Evolutionary conservation across 2,113 vertebrate species (phyloP).

Genomic region (Catharus fuscescens): DNA sequence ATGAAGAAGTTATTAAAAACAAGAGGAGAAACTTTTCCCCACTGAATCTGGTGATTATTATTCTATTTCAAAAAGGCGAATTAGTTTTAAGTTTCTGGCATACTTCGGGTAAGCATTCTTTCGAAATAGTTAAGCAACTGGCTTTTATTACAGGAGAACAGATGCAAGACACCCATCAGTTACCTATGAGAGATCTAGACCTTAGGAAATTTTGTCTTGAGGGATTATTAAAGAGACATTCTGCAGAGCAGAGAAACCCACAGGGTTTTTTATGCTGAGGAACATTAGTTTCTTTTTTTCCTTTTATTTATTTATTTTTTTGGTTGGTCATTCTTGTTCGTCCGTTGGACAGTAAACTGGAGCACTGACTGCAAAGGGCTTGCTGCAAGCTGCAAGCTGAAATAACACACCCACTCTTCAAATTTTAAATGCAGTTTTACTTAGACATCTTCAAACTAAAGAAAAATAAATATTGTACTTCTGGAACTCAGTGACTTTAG

Average conservation of each 20-base stretch:
- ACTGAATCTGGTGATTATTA: not conserved
- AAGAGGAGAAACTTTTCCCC: not conserved
- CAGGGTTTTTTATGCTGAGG: not conserved
- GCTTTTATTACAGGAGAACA: not conserved
- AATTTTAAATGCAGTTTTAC: not conserved
- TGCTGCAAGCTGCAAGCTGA: slow-evolving; percentile 38
- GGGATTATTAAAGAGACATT: not conserved
- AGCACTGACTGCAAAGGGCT: not conserved
- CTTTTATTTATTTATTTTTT: too few species aligned
- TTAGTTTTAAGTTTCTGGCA: not conserved
- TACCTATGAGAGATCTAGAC: not conserved
- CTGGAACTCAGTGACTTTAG: not conserved
- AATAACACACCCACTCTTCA: slow-evolving; percentile 11
- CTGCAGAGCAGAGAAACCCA: not conserved
- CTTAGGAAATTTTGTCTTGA: not conserved
- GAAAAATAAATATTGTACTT: not conserved
- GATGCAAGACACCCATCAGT: not conserved
- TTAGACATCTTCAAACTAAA: slow-evolving; percentile 25
- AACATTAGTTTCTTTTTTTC: not conserved
- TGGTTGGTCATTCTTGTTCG: not conserved
- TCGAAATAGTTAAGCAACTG: not conserved
- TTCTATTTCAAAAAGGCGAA: not conserved
- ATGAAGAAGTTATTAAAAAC: not conserved
- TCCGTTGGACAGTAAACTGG: not conserved
- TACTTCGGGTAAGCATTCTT: not conserved